Base-by-base conservation (phyloP, 2,797 vertebrate genomes). In the Cygnus olor region DNA sequence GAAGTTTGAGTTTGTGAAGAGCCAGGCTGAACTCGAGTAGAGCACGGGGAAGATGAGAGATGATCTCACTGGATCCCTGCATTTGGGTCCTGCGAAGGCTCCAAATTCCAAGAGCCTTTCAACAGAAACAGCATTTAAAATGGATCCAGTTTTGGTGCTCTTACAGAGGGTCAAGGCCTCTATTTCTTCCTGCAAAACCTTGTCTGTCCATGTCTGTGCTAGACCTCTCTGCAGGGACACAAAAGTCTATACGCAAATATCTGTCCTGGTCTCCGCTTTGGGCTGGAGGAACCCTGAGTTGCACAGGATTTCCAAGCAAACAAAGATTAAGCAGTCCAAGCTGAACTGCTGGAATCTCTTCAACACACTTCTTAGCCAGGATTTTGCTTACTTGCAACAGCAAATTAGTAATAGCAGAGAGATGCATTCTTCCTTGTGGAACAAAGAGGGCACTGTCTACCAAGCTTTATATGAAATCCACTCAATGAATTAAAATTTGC, bases 401-500 rank as follows among this genome's bases (percentile, higher is more conserved):
- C 25, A 78, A 53, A 11, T 19, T 47, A 65, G 40, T 20, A 16
- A 22, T 32, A 65, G 68, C 76, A 66, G 71, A 81, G n/a, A 30
- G 28, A 61, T 96, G 95, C 84, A 85, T 71, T 97, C 61, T 91
- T 80, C 53, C 45, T 78, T 30, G 36, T 68, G 85, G 88, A 94
- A 94, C 90, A 89, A 80, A 97, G 97, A 92, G 97, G 97, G 97
- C 96, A 95, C 95, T 96, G 83, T 96, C 80, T 92, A 97, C 91
- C 94, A 95, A 97, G 91, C 6, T 96, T 93, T 74, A 4, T 11
- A 68, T 32, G 45, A 80, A 83, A 82, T 69, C 21, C 30, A 19
- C 42, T 71, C 19, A 72, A 34, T 51, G 45, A 70, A 87, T 87
- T 96, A 38, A 56, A 42, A 20, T 65, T 82, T 38, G 30, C 57